A percentile compares a stretch with the other conserved stretches of the same genome.
phyloP scores from a whole-genome alignment of 1,140 invertebrate genomes.

The Sminthurides bifidus region DNA sequence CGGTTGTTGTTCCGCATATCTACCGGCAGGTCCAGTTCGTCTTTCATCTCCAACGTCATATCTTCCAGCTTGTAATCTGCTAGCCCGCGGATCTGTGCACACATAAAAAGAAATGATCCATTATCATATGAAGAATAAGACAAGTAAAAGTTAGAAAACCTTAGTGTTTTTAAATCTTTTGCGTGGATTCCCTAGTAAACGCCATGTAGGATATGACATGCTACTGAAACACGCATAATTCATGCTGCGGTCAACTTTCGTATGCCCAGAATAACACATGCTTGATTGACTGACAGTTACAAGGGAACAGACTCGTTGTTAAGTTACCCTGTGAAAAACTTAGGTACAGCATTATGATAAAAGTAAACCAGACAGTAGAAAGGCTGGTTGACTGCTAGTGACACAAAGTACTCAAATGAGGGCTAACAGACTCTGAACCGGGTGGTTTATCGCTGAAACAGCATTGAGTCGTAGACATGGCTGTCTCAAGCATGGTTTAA shows the following conservation, averaged over 20 bases:
- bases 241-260: neutral
- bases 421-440: no score
- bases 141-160: neutral
- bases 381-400: no score
- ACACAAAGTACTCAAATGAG: no score
- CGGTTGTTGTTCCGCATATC: neutral
- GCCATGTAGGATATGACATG: neutral
- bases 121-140: neutral
- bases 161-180: neutral
- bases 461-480: no score
- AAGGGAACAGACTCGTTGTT: no score
- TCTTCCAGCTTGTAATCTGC: conserved; percentile 16
- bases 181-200: neutral
- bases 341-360: no score
- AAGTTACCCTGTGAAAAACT: no score
- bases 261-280: neutral
- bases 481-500: no score
- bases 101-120: neutral
- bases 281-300: no score
- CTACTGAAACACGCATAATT: neutral
- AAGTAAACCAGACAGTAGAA: no score
- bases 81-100: conserved; percentile 17
- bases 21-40: neutral
- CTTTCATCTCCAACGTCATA: conserved; percentile 8
- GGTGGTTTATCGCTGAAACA: no score